phyloP scores from a whole-genome alignment of 2,888 invertebrate species.

The Andricus curvator region DNA sequence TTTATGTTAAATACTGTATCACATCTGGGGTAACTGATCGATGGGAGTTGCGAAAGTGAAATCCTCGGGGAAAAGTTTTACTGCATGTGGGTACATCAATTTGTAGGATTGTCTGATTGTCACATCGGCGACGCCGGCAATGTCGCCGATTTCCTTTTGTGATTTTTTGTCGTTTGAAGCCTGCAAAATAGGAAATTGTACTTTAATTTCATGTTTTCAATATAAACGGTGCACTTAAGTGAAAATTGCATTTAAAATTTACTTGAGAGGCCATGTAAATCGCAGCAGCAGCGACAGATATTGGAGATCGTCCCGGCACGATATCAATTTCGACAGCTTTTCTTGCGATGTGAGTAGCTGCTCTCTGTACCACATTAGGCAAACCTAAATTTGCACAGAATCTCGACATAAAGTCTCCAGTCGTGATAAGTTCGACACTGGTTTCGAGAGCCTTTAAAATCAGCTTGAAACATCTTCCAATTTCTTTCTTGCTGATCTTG shows the following conservation, averaged over 20 bases:
- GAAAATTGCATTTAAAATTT: constrained; percentile 35
- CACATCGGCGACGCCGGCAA: constrained; percentile 98
- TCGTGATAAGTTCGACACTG: constrained; percentile 97
- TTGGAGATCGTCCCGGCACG: constrained; percentile 98
- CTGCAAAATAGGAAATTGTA: constrained; percentile 74
- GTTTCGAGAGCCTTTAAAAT: constrained; percentile 98
- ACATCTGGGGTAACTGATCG: constrained; percentile 94
- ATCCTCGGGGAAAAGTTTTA: constrained; percentile 95
- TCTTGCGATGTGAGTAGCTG: constrained; percentile 97
- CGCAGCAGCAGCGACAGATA: constrained; percentile 99
- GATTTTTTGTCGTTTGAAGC: constrained; percentile 96
- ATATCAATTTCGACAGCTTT: constrained; percentile 98
- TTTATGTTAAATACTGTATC: constrained; percentile 50
- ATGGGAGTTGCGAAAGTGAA: constrained; percentile 97
- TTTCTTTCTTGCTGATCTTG: constrained; percentile 99
- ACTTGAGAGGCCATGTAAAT: constrained; percentile 99
- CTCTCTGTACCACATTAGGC: constrained; percentile 93
- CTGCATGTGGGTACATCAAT: constrained; percentile 96
- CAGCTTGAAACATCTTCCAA: constrained; percentile 98
- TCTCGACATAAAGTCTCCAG: constrained; percentile 99
- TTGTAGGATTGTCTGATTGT: constrained; percentile 99
- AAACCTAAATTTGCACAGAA: constrained; percentile 98
- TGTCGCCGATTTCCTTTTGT: constrained; percentile 98
- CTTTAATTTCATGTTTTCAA: constrained; percentile 2
- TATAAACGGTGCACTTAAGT: not conserved